Evolutionary conservation across 1,140 invertebrate genomes (phyloP).

Genomic region (Drosophila parvula): DNA sequence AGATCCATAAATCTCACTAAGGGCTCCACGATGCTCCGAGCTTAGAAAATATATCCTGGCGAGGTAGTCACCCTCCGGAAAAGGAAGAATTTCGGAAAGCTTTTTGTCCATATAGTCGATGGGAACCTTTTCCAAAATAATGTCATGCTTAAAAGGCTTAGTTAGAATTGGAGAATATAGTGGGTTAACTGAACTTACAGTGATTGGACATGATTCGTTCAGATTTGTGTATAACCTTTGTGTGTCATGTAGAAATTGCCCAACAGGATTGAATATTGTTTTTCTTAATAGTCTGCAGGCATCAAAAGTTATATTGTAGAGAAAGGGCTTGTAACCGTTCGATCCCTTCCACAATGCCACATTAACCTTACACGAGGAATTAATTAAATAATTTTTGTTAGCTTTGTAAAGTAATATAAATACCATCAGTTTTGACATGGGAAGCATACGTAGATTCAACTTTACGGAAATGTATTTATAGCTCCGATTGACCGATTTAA

Average conservation of each 20-base stretch:
- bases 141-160: background rate
- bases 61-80: conserved; percentile 4
- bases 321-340: background rate
- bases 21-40: background rate
- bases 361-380: background rate
- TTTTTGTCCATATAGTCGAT: background rate
- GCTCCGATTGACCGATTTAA: background rate
- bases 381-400: background rate
- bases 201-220: background rate
- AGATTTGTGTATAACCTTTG: background rate
- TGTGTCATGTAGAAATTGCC: background rate
- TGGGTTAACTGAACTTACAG: background rate
- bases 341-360: background rate
- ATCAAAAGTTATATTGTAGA: conserved; percentile 5
- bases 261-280: background rate
- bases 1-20: background rate
- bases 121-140: background rate
- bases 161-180: no score
- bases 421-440: background rate
- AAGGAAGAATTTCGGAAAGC: background rate
- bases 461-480: conserved; percentile 3
- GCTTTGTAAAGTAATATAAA: background rate
- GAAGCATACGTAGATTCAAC: background rate
- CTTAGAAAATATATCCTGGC: background rate
- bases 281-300: background rate